Evolutionary conservation across 2,888 invertebrate species (phyloP).

Genomic region (Tinea pellionella): DNA sequence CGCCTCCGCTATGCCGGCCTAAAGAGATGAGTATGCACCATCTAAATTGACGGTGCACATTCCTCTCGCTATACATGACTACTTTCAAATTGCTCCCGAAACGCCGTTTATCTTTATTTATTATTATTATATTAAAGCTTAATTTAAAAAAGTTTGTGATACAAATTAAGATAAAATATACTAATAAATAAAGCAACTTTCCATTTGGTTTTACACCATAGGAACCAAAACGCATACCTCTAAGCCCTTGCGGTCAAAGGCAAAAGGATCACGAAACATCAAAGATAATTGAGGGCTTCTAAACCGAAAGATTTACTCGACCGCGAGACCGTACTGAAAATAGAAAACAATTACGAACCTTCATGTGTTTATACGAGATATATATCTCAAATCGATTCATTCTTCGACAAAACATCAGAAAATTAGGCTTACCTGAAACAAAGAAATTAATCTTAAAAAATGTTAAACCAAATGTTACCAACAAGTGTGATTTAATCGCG

Average conservation of each 20-base stretch:
- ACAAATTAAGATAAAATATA: too few species aligned
- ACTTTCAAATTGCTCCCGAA: too few species aligned
- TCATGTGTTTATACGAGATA: not conserved
- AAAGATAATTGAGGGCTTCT: slow-evolving; percentile 47
- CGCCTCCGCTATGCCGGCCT: too few species aligned
- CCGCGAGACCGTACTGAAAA: slow-evolving; percentile 8
- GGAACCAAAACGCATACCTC: not conserved
- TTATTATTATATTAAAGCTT: too few species aligned
- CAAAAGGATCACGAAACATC: slow-evolving; percentile 18
- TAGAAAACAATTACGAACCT: slow-evolving; percentile 11
- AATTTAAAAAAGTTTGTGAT: too few species aligned
- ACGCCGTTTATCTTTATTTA: too few species aligned
- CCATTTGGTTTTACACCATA: not conserved
- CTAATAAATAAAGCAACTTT: too few species aligned
- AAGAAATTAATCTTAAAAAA: not conserved
- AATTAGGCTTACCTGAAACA: not conserved
- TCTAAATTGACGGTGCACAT: too few species aligned
- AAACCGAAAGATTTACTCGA: slow-evolving; percentile 7
- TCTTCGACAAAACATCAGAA: not conserved
- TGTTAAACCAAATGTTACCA: too few species aligned
- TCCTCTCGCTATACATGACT: too few species aligned
- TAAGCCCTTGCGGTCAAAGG: not conserved
- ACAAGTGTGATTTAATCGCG: too few species aligned
- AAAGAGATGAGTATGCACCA: too few species aligned
- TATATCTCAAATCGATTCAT: not conserved